Percentiles rank a stretch among this genome's conserved stretches.
Evolutionary conservation across 2,888 invertebrate species (phyloP).

Genomic region (Empis livida): DNA sequence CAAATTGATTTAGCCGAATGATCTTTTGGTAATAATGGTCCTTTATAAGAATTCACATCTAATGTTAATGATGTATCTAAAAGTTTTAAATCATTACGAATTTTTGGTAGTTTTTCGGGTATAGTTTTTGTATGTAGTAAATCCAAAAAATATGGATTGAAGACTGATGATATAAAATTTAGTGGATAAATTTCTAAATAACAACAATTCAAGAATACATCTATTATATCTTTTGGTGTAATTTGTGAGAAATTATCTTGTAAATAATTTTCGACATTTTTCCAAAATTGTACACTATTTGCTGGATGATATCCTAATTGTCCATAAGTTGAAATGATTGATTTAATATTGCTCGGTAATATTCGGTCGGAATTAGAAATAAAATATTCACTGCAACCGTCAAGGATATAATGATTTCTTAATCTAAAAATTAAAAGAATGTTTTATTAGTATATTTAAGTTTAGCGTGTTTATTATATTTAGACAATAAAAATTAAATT

Average conservation of each 20-base stretch:
- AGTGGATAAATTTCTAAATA: slow-evolving; percentile 49
- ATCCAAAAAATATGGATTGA: slow-evolving; percentile 47
- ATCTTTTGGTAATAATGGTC: slow-evolving; percentile 44
- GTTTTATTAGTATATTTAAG: too few relatives aligned
- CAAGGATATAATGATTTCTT: slow-evolving; percentile 43
- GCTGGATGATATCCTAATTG: slow-evolving; percentile 43
- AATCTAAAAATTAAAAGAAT: slow-evolving; percentile 26
- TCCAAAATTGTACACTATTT: slow-evolving; percentile 43
- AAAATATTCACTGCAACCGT: slow-evolving; percentile 45
- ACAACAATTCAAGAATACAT: slow-evolving; percentile 49
- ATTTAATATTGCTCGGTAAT: slow-evolving; percentile 41
- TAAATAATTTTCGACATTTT: slow-evolving; percentile 40
- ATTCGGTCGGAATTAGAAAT: slow-evolving; percentile 37
- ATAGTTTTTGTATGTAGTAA: slow-evolving; percentile 37
- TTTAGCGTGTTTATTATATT: too few relatives aligned
- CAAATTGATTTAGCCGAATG: slow-evolving; percentile 39
- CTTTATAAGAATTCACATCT: slow-evolving; percentile 45
- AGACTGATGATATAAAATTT: slow-evolving; percentile 44
- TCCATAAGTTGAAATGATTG: slow-evolving; percentile 48
- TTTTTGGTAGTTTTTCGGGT: slow-evolving; percentile 34
- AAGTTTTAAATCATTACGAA: slow-evolving; percentile 42
- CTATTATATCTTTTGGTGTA: slow-evolving; percentile 42
- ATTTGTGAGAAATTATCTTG: slow-evolving; percentile 44
- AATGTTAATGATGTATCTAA: slow-evolving; percentile 51
- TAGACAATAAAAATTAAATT: too few relatives aligned